Conservation (phyloP, 2,888 invertebrate genomes). For the Epinotia ramella region DNA sequence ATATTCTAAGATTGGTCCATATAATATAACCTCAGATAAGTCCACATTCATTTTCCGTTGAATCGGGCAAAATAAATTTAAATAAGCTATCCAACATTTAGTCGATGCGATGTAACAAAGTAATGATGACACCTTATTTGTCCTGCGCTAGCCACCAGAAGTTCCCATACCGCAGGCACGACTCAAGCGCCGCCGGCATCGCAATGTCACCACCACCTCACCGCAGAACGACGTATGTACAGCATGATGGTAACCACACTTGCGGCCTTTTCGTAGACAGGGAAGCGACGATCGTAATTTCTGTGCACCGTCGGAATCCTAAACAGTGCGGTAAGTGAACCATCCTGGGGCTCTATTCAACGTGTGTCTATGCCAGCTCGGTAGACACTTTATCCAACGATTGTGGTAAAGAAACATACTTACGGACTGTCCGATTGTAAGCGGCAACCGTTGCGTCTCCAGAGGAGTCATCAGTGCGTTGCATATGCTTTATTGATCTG, state of each 20-base stretch:
- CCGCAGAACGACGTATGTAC: neutral
- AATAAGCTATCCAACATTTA: constrained; percentile 7
- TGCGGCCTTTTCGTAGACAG: neutral
- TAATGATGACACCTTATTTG: constrained; percentile 28
- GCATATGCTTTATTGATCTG: neutral
- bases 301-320: constrained; percentile 37
- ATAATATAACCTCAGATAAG: neutral
- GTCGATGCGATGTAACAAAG: constrained; percentile 28
- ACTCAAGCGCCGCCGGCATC: constrained; percentile 32
- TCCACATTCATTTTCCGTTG: too few relatives aligned
- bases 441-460: neutral
- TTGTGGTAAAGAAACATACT: neutral
- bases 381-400: neutral
- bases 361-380: neutral
- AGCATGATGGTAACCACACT: neutral
- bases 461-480: neutral
- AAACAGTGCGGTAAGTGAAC: constrained; percentile 24
- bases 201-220: neutral
- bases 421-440: neutral
- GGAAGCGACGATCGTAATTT: constrained; percentile 52
- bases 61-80: neutral
- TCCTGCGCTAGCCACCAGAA: constrained; percentile 11
- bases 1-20: neutral
- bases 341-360: constrained; percentile 3
- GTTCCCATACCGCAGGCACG: constrained; percentile 36